Percentiles rank a stretch among this genome's conserved stretches.
phyloP scores from a whole-genome alignment of 2,113 vertebrate genomes.

The Myotis brandtii region DNA sequence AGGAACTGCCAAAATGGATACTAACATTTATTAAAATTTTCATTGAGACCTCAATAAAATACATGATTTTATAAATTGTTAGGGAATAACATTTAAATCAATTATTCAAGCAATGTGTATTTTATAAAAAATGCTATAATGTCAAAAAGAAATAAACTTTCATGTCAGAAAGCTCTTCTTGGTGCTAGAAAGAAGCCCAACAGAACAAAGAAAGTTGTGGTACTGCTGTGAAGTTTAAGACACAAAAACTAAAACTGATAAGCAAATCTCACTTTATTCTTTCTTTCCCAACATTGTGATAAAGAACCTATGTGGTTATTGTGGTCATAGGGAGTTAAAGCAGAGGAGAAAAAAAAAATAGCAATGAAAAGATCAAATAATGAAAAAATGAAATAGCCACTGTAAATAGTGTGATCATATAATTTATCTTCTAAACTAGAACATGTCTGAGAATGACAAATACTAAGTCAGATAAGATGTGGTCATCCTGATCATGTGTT shows the following conservation, averaged over 20 bases:
- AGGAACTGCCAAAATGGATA: background rate
- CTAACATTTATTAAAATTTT: slow-evolving; percentile 38
- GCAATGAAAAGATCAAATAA: background rate
- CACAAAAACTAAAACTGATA: background rate
- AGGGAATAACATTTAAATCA: background rate
- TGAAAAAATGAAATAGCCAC: slow-evolving; percentile 10
- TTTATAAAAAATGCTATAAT: slow-evolving; percentile 40
- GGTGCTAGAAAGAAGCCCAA: background rate
- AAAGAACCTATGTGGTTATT: background rate
- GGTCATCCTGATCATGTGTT: background rate
- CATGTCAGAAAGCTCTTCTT: slow-evolving; percentile 1
- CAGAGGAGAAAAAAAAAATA: background rate
- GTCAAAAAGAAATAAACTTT: background rate
- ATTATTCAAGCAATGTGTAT: slow-evolving; percentile 8
- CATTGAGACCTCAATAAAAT: slow-evolving; percentile 21
- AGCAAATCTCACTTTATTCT: background rate
- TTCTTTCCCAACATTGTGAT: background rate
- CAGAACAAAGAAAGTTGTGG: background rate
- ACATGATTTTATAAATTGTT: slow-evolving; percentile 7
- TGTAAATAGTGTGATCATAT: background rate
- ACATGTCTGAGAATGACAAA: slow-evolving; percentile 14
- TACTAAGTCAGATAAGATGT: slow-evolving; percentile 12
- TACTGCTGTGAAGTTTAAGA: background rate
- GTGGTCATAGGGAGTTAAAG: background rate
- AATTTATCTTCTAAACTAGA: background rate